phyloP scores from a whole-genome alignment of 1,140 invertebrate species.

The Vanessa atalanta region DNA sequence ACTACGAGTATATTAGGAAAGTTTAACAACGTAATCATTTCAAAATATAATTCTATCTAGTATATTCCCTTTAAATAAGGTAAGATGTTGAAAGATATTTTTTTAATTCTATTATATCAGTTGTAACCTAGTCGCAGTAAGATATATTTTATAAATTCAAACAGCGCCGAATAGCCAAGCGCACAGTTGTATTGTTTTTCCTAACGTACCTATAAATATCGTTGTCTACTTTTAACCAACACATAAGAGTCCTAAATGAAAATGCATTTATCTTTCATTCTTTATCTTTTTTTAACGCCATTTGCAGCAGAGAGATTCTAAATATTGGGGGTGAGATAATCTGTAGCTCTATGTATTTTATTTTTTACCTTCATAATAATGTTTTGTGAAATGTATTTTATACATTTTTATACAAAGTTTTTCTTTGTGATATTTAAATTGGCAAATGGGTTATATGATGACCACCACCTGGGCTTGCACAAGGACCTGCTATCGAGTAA shows the following conservation, averaged over 20 bases:
- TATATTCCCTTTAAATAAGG: too few species aligned
- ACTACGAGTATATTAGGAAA: too few species aligned
- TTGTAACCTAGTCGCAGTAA: neutral
- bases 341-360: neutral
- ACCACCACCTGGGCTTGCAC: too few species aligned
- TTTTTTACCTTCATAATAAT: too few species aligned
- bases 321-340: neutral
- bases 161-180: neutral
- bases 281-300: conserved; percentile 5
- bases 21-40: too few species aligned
- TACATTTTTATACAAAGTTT: too few species aligned
- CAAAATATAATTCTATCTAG: too few species aligned
- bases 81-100: too few species aligned
- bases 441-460: too few species aligned
- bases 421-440: too few species aligned
- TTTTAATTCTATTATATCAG: neutral
- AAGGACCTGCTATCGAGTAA: too few species aligned
- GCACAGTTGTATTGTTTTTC: neutral
- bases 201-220: neutral
- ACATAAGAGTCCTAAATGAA: conserved; percentile 6
- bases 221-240: conserved; percentile 1
- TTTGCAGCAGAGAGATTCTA: neutral
- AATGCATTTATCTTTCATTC: conserved; percentile 8
- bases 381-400: too few species aligned
- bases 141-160: neutral